Percentiles rank a stretch among this genome's conserved stretches.
These are phyloP conservation scores for Casuarius casuarius DNA, from an alignment of 2,113 vertebrate genomes.

Conservation along the genomic window DNA sequence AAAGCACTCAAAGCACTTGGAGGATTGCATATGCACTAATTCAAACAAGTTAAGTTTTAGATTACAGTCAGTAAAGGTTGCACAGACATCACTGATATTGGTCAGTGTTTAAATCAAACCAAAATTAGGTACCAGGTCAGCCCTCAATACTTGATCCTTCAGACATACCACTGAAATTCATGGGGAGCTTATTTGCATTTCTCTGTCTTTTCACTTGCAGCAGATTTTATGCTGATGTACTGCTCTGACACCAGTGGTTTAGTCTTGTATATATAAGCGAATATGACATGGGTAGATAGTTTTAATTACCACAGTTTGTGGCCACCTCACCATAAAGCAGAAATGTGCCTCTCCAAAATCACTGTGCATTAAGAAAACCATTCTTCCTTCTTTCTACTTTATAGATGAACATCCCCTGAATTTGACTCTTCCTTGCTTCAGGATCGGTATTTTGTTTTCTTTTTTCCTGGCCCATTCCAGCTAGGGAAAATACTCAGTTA, in stretches of 20 bases:
- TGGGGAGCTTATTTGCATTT: not conserved
- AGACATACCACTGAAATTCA: not conserved
- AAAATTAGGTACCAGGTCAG: not conserved
- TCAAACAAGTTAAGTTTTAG: not conserved
- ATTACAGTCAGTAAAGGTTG: not conserved
- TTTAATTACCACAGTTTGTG: not conserved
- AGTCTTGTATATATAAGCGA: not conserved
- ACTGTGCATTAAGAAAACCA: not conserved
- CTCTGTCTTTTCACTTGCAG: not conserved
- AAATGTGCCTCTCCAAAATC: fast-evolving
- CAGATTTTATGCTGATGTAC: not conserved
- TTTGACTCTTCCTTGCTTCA: not conserved
- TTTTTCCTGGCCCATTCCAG: not conserved
- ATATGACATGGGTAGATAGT: not conserved
- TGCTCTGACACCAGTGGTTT: not conserved
- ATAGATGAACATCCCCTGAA: not conserved
- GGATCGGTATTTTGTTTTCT: not conserved
- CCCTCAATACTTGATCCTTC: not conserved
- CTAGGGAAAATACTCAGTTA: not conserved
- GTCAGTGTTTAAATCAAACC: not conserved
- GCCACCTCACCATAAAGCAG: not conserved
- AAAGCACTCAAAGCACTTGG: not conserved
- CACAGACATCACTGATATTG: not conserved
- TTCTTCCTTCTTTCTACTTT: not conserved
- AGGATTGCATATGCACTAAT: not conserved